A percentile compares a stretch with the other conserved stretches of the same genome.
phyloP scores from a whole-genome alignment of 2,888 invertebrate genomes.

The Drosophila cognata region DNA sequence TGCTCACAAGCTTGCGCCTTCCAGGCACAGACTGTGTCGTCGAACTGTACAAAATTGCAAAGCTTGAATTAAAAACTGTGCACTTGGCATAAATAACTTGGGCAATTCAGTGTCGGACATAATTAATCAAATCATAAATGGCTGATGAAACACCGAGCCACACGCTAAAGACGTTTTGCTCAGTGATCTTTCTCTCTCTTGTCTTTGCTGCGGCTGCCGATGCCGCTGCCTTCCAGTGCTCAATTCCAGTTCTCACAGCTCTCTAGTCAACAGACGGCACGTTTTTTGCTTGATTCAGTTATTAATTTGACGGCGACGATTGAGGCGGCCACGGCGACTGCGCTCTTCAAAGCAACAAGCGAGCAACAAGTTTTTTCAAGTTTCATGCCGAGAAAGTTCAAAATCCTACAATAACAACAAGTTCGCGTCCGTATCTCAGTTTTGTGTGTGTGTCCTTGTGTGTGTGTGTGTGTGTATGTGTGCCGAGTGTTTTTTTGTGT shows the following conservation, averaged over 20 bases:
- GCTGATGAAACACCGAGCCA: not conserved
- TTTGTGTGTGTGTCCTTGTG: not conserved
- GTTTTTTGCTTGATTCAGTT: conserved; percentile 39
- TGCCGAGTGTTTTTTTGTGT: conserved; percentile 1
- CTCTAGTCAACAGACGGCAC: conserved; percentile 8
- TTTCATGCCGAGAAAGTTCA: conserved; percentile 48
- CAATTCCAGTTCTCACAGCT: conserved; percentile 37
- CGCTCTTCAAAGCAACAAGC: conserved; percentile 29
- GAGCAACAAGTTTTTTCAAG: conserved; percentile 59
- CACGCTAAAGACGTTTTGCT: not conserved
- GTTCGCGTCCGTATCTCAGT: conserved; percentile 18
- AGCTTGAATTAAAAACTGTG: conserved; percentile 45
- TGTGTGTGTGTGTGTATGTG: not conserved
- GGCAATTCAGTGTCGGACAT: conserved; percentile 1
- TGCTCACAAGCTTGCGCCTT: conserved; percentile 16
- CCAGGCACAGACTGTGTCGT: conserved; percentile 31
- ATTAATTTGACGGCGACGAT: conserved; percentile 50
- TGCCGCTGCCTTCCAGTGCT: conserved; percentile 37
- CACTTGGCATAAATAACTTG: conserved; percentile 3
- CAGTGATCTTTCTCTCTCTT: not conserved
- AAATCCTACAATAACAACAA: conserved; percentile 44
- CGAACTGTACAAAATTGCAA: conserved; percentile 30
- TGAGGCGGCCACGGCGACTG: conserved; percentile 42
- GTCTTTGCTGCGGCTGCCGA: not conserved
- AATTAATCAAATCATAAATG: conserved; percentile 18